Percentiles rank a stretch among this genome's conserved stretches.
Evolutionary conservation across 1,140 invertebrate species (phyloP).

Genomic region (Telenomus remus): DNA sequence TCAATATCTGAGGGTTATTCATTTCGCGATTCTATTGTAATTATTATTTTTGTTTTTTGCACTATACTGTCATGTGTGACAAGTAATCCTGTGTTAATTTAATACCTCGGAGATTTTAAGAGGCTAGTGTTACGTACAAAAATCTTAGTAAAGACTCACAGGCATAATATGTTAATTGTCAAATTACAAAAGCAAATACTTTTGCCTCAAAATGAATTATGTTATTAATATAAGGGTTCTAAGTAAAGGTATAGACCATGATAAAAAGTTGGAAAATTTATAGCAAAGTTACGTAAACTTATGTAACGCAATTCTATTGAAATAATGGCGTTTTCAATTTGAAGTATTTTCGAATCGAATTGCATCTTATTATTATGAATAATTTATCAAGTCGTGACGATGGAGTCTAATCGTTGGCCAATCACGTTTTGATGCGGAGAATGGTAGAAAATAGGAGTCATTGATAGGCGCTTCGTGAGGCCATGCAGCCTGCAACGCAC

Average conservation of each 20-base stretch:
- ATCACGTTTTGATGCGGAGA: slow-evolving; percentile 64
- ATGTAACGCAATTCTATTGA: slow-evolving; percentile 45
- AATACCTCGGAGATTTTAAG: slow-evolving; percentile 37
- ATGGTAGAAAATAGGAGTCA: slow-evolving; percentile 64
- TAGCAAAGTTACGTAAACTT: slow-evolving; percentile 27
- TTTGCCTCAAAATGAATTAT: too few species aligned
- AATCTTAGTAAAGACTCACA: slow-evolving; percentile 28
- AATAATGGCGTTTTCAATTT: slow-evolving; percentile 51
- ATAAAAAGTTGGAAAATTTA: too few species aligned
- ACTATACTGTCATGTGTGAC: slow-evolving; percentile 28
- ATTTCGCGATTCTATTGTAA: too few species aligned
- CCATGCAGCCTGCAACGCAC: slow-evolving; percentile 49
- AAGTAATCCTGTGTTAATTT: slow-evolving; percentile 39
- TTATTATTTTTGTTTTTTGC: slow-evolving; percentile 3
- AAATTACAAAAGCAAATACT: slow-evolving; percentile 5
- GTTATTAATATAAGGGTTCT: too few species aligned
- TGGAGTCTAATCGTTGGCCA: slow-evolving; percentile 66
- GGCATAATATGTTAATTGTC: slow-evolving; percentile 25
- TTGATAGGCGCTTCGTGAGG: slow-evolving; percentile 57
- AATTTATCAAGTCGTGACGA: slow-evolving; percentile 50
- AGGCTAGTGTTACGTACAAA: slow-evolving; percentile 40
- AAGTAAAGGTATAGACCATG: too few species aligned
- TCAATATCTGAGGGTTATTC: too few species aligned
- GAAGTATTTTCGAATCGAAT: slow-evolving; percentile 47
- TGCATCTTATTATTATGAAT: slow-evolving; percentile 52